These are phyloP conservation scores for Carettochelys insculpta DNA, from an alignment of 2,113 vertebrate species.

Conservation along the genomic window DNA sequence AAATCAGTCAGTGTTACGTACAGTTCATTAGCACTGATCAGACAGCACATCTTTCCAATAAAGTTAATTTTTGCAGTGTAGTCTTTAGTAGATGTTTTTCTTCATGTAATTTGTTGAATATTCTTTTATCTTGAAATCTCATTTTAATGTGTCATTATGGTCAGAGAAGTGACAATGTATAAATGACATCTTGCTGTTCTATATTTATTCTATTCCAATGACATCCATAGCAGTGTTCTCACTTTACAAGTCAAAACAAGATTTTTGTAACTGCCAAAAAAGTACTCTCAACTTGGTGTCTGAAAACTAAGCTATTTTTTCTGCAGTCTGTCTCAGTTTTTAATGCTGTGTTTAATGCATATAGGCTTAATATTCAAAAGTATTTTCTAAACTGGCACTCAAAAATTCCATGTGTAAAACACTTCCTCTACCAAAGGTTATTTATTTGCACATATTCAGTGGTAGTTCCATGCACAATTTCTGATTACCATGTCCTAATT, in stretches of 20 bases:
- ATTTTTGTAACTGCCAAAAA: slow-evolving; percentile 2
- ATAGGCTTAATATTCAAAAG: background rate
- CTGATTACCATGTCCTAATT: background rate
- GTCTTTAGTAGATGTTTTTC: slow-evolving; percentile 48
- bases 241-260: slow-evolving; percentile 41
- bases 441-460: background rate
- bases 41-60: slow-evolving; percentile 50
- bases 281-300: background rate
- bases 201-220: slow-evolving; percentile 15
- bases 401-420: background rate
- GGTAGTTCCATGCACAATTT: background rate
- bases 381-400: background rate
- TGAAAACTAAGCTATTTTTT: slow-evolving; percentile 9
- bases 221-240: background rate
- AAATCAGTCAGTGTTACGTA: slow-evolving; percentile 60
- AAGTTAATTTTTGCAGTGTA: slow-evolving; percentile 51
- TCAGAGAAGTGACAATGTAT: slow-evolving; percentile 12
- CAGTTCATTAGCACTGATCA: slow-evolving; percentile 62
- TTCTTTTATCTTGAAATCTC: slow-evolving; percentile 18
- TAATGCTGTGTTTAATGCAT: accelerated
- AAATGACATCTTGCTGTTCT: background rate
- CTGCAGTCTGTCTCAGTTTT: background rate
- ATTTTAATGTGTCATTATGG: slow-evolving; percentile 26
- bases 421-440: background rate
- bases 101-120: slow-evolving; percentile 1